These are phyloP conservation scores for Glaucidium brasilianum DNA, from an alignment of 2,113 vertebrate species.

Conservation along the genomic window DNA sequence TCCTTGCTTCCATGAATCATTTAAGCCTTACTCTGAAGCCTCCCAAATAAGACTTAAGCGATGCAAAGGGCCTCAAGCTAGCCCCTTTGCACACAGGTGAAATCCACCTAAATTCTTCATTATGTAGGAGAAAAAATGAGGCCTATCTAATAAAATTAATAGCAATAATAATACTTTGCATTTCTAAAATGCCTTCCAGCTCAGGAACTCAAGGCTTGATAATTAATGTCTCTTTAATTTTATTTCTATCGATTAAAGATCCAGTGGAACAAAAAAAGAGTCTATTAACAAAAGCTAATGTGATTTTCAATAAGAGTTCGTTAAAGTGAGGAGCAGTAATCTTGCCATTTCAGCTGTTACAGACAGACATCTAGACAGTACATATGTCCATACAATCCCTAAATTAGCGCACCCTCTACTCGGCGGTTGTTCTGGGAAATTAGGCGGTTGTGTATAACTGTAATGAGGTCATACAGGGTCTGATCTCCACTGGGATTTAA, in stretches of 20 bases:
- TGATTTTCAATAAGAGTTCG: slow-evolving; percentile 44
- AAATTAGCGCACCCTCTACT: slow-evolving; percentile 53
- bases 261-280: slow-evolving; percentile 20
- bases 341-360: not conserved
- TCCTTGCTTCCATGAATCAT: not conserved
- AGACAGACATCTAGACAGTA: slow-evolving; percentile 50
- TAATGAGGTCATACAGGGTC: slow-evolving; percentile 75
- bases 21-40: not conserved
- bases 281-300: slow-evolving; percentile 65
- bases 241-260: slow-evolving; percentile 67
- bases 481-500: slow-evolving; percentile 73
- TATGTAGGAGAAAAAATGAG: not conserved
- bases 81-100: slow-evolving; percentile 17
- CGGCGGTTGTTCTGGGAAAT: slow-evolving; percentile 64
- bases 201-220: slow-evolving; percentile 40
- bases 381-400: slow-evolving; percentile 55
- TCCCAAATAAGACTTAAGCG: not conserved
- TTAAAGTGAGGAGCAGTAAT: not conserved
- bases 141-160: slow-evolving; percentile 51
- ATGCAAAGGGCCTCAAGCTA: not conserved
- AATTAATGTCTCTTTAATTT: slow-evolving; percentile 67
- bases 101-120: slow-evolving; percentile 41
- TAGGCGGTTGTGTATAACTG: slow-evolving; percentile 66
- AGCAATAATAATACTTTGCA: slow-evolving; percentile 60
- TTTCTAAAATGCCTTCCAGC: slow-evolving; percentile 66